Evolutionary conservation across 2,113 vertebrate genomes (phyloP).

Genomic region (Prochilodus magdalenae): DNA sequence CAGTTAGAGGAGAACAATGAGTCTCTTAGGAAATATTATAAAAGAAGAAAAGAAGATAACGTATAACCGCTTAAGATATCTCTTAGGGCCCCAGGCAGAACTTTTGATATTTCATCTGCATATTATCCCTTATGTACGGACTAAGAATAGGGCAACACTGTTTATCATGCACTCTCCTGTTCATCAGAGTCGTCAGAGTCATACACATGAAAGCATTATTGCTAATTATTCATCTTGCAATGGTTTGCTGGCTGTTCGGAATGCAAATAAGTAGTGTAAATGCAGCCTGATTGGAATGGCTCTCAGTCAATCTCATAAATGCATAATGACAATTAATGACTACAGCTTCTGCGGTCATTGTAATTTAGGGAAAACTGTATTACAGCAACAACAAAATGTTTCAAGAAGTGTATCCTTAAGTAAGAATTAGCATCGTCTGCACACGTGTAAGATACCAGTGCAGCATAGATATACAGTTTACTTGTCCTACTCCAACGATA

Average conservation of each 20-base stretch:
- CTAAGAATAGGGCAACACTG: conserved; percentile 27
- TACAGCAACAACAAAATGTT: not conserved
- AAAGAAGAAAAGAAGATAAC: conserved; percentile 32
- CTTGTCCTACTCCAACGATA: conserved; percentile 48
- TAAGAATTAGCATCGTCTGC: not conserved
- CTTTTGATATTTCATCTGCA: conserved; percentile 34
- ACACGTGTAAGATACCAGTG: not conserved
- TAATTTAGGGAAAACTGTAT: not conserved
- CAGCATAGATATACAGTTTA: conserved; percentile 13
- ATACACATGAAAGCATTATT: conserved; percentile 20
- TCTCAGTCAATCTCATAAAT: conserved; percentile 14
- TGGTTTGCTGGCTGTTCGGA: conserved; percentile 14
- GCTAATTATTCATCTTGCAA: conserved; percentile 14
- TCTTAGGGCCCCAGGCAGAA: conserved; percentile 35
- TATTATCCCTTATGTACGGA: conserved; percentile 27
- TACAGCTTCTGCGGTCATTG: not conserved
- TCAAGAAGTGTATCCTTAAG: not conserved
- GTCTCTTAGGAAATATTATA: conserved; percentile 45
- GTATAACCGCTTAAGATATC: conserved; percentile 37
- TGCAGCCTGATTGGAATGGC: conserved; percentile 20
- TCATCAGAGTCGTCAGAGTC: conserved; percentile 28
- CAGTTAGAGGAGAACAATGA: conserved; percentile 56
- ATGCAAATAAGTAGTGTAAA: conserved; percentile 20
- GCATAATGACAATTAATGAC: not conserved
- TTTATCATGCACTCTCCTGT: conserved; percentile 46